Conservation (phyloP, 2,113 vertebrate genomes). For the Tetrax tetrax region DNA sequence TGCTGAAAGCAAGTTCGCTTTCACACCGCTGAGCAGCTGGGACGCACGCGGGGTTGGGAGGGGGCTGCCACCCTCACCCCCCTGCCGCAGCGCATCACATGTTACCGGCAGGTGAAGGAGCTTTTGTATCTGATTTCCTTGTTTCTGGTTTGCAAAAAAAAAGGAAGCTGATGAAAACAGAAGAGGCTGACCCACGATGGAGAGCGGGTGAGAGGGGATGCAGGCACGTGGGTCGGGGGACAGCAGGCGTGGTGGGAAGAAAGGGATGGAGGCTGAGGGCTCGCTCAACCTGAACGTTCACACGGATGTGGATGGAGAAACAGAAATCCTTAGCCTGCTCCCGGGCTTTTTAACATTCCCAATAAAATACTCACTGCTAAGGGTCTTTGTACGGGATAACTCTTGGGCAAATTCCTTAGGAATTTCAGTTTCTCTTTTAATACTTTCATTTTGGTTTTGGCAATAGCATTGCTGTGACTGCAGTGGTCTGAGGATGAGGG, state of each 20-base stretch:
- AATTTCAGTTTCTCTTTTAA: not conserved
- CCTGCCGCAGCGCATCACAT: not conserved
- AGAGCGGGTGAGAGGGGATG: rapidly evolving
- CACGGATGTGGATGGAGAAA: not conserved
- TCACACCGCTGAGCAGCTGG: not conserved
- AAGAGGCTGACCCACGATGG: not conserved
- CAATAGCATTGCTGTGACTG: not conserved
- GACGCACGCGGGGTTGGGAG: not conserved
- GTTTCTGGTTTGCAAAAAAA: not conserved
- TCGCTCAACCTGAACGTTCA: rapidly evolving
- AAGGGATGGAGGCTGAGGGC: not conserved
- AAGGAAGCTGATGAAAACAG: not conserved
- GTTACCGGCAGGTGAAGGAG: constrained; percentile 22
- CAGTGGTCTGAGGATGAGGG: not conserved
- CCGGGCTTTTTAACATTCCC: not conserved
- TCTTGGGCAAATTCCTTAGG: not conserved
- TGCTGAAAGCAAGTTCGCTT: constrained; percentile 14
- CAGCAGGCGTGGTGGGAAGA: not conserved
- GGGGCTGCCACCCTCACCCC: not conserved
- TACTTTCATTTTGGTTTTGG: not conserved
- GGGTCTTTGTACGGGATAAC: not conserved
- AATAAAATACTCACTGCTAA: not conserved
- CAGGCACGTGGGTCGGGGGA: not conserved
- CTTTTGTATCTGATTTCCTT: constrained; percentile 58
- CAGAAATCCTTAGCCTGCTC: not conserved